Evolutionary conservation across 2,113 vertebrate species (phyloP).

Genomic region (Girardinichthys multiradiatus): DNA sequence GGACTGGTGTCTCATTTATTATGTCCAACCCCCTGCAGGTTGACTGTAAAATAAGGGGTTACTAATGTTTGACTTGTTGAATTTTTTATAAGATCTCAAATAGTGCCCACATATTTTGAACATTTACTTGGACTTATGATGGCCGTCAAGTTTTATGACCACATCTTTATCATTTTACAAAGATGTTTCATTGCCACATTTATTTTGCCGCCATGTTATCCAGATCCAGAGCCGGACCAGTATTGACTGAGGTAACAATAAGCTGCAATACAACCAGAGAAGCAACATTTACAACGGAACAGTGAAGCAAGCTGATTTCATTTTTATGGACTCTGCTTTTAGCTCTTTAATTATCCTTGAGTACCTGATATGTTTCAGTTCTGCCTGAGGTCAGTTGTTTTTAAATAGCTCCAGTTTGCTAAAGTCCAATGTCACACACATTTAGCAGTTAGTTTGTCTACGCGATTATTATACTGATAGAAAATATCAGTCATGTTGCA

Average conservation of each 20-base stretch:
- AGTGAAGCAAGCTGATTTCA: conserved; percentile 44
- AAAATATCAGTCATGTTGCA: conserved; percentile 15
- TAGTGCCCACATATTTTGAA: conserved; percentile 48
- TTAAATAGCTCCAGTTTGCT: conserved; percentile 9
- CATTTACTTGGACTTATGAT: conserved; percentile 65
- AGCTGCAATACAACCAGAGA: conserved; percentile 46
- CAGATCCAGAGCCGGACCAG: conserved; percentile 40
- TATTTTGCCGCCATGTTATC: conserved; percentile 64
- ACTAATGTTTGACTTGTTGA: conserved; percentile 33
- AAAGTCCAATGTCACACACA: neutral
- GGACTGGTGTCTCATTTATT: conserved; percentile 47
- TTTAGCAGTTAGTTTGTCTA: conserved; percentile 6
- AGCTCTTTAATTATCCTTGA: conserved; percentile 50
- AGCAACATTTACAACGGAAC: conserved; percentile 54
- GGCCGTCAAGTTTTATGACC: conserved; percentile 62
- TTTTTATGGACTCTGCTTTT: conserved; percentile 54
- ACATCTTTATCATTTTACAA: conserved; percentile 67
- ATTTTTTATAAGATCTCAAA: conserved; percentile 49
- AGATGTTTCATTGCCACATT: conserved; percentile 69
- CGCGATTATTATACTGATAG: conserved; percentile 1
- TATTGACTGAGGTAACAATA: conserved; percentile 68
- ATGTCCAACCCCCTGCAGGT: conserved; percentile 31
- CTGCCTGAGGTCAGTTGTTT: conserved; percentile 20
- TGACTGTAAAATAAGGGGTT: conserved; percentile 52
- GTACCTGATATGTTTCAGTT: conserved; percentile 27